Base-by-base conservation (phyloP, 2,888 invertebrate genomes). In the Eupithecia pulchellata region DNA sequence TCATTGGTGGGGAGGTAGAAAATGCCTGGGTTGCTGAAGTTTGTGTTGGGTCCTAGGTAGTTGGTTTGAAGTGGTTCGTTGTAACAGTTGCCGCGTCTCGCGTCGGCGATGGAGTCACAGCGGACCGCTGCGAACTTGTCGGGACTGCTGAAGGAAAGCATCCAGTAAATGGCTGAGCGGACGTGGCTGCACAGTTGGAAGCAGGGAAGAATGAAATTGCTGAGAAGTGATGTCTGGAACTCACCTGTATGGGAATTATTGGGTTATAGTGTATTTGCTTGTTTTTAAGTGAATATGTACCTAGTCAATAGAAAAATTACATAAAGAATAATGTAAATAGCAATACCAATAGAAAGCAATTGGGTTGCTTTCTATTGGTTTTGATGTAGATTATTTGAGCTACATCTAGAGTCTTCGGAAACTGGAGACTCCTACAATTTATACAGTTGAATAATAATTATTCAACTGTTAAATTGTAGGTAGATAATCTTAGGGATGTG, bases 131-230 rank as follows among this genome's bases (percentile, higher is more conserved):
- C 20, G 75, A 93, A 93, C 62, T 89, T 81, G 69, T 89, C 84
- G 0, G 88, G 86, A 72, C 90, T 83, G 9, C 74, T 77, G 66
- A 79, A 79, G 0, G 93, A 85, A 0, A 85, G 58, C 0, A 85
- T 73, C 89, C 89, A 92, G 82, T 91, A 92, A 71, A 86, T 74
- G 0, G 86, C 90, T 0, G 93, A 79, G 3, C 91, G 85, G 1
- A 91, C 78, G 77, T 93, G 93, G 67, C 92, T 92, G 84, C 93
- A 93, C 3, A 92, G 75, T 62, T 85, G 82, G 72, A 93, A 87
- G 76, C 93, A 93, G 0, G 93, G 92, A 57, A 93, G 80, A 58
- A 93, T 83, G 80, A 92, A 90, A 68, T 84, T 80, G 2, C 85
- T 82, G 4, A 76, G 75, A 77, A 91, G 84, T 0, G 88, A 80